These are phyloP conservation scores for Anoplius nigerrimus DNA, from an alignment of 2,888 invertebrate species.

Conservation along the genomic window DNA sequence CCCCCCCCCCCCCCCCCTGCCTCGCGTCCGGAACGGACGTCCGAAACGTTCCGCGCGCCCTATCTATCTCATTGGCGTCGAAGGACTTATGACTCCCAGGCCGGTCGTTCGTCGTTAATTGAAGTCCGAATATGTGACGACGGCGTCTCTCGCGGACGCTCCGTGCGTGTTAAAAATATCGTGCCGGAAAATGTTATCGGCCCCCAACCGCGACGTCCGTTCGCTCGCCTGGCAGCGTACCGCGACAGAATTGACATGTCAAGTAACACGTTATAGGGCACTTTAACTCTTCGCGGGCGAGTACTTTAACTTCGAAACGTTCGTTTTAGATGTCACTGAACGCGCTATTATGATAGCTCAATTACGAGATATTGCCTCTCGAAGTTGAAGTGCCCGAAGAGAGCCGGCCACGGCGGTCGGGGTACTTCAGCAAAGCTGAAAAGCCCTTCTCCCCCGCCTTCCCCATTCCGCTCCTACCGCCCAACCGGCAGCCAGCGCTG, in stretches of 20 bases:
- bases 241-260: conserved; percentile 8
- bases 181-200: too few relatives aligned
- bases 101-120: too few relatives aligned
- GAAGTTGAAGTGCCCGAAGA: conserved; percentile 41
- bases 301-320: conserved; percentile 33
- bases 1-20: too few relatives aligned
- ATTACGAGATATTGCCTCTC: conserved; percentile 46
- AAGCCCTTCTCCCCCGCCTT: conserved; percentile 30
- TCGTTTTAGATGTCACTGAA: conserved; percentile 25
- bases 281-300: neutral
- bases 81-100: too few relatives aligned
- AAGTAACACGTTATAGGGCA: conserved; percentile 1
- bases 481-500: neutral
- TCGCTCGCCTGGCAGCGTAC: too few relatives aligned
- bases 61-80: too few relatives aligned
- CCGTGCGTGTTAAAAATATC: too few relatives aligned
- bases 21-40: too few relatives aligned
- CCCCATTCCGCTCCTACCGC: neutral
- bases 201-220: too few relatives aligned
- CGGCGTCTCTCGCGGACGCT: too few relatives aligned
- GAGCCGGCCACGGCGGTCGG: conserved; percentile 32
- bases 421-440: conserved; percentile 35
- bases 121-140: too few relatives aligned
- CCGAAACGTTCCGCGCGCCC: too few relatives aligned
- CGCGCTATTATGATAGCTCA: conserved; percentile 46